Percentiles rank a stretch among this genome's conserved stretches.
Evolutionary conservation across 2,113 vertebrate species (phyloP).

Genomic region (Malurus alboscapulatus): DNA sequence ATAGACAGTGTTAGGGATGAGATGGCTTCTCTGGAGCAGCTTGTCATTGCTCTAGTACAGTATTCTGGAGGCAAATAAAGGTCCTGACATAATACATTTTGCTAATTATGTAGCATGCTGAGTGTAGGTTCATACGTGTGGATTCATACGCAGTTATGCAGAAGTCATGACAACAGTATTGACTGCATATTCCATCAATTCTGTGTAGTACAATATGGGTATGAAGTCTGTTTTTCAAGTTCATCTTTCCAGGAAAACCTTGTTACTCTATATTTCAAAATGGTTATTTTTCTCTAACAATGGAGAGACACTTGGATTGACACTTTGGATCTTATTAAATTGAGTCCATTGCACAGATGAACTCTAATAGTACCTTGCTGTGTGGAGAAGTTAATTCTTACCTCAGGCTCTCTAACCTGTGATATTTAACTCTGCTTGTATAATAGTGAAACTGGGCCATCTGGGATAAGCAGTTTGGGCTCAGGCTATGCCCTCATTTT

Average conservation of each 20-base stretch:
- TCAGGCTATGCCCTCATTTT: background rate
- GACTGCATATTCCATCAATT: background rate
- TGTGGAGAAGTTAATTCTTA: background rate
- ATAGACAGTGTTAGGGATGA: background rate
- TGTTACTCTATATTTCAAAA: background rate
- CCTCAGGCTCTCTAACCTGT: background rate
- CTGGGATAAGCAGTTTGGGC: background rate
- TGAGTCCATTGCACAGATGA: background rate
- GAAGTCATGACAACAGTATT: background rate
- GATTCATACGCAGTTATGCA: background rate
- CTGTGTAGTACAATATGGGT: background rate
- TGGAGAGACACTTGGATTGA: background rate
- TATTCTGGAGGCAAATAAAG: background rate
- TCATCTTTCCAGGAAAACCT: background rate
- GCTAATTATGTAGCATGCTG: background rate
- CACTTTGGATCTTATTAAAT: background rate
- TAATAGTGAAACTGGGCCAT: background rate
- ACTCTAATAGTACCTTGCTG: background rate
- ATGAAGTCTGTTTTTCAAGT: background rate
- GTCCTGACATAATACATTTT: background rate
- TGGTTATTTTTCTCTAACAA: background rate
- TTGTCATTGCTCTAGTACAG: background rate
- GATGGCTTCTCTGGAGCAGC: background rate
- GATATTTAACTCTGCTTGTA: background rate
- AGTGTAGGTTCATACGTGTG: background rate